Percentiles rank a stretch among this genome's conserved stretches.
Conservation (phyloP, 2,888 invertebrate species). For the Tethea ocularis region DNA sequence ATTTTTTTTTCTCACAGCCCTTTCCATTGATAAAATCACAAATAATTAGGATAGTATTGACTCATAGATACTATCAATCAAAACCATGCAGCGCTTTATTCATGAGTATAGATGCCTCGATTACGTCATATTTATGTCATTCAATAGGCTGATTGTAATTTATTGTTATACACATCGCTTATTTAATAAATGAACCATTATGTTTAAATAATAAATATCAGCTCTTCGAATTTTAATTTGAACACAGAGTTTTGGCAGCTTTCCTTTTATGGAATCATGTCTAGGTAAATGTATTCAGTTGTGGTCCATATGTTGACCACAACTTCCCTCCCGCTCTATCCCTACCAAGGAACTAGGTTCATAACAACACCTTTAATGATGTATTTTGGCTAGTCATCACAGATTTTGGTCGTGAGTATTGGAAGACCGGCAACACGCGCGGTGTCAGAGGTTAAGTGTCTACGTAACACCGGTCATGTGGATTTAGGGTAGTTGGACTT, state of each 20-base stretch:
- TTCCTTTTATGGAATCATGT: neutral
- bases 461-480: conserved; percentile 20
- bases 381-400: neutral
- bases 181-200: neutral
- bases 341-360: neutral
- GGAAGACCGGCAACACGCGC: conserved; percentile 28
- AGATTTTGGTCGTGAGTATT: conserved; percentile 13
- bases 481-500: too few relatives aligned
- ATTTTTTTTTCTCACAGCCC: neutral
- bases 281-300: neutral
- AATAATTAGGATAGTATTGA: too few relatives aligned
- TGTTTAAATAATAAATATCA: neutral
- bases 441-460: conserved; percentile 42
- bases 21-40: neutral
- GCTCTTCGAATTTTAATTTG: neutral
- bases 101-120: too few relatives aligned
- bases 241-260: neutral
- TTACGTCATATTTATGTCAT: neutral
- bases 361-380: neutral
- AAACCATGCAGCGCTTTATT: too few relatives aligned
- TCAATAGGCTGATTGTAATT: neutral
- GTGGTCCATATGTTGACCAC: neutral
- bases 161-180: neutral
- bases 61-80: too few relatives aligned
- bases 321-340: neutral